Evolutionary conservation across 2,888 invertebrate species (phyloP), one percentile per base, ranked within the genome.

Genomic region (Lampropteryx suffumata): DNA sequence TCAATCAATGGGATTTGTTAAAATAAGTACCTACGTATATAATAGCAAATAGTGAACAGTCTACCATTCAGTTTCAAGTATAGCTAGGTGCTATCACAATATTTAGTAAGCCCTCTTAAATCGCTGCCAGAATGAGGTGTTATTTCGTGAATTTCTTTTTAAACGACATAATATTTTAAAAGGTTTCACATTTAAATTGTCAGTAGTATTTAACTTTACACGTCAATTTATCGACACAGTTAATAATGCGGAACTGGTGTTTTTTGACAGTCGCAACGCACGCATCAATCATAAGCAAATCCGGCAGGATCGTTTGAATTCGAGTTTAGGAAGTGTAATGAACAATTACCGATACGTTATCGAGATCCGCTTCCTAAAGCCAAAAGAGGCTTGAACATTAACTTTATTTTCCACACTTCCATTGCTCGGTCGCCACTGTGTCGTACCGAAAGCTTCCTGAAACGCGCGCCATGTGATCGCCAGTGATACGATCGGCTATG

Each of bases 361-460:
- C 69, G 56, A 79, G 78, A 79, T 82, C 80, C 78, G 83, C 85
- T 86, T 88, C 86, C 87, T 86, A 82, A 78, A 78, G 69, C 69
- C 55, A 59, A 59, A 62, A 56, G 59, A 56, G 57, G 56, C 44
- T 58, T 59, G 55, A 57, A 30, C 57, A 52, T 50, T 62, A 52
- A 57, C 50, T 43, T 27, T 51, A 44, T 29, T 55, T 59, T 50
- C 48, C 46, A 57, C 51, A 52, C 44, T n/a, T 24, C 47, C 55
- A 57, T 55, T 52, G 54, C 59, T 30, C 42, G 61, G 34, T 42
- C 48, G 65, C 46, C 41, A 62, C 59, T 53, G 50, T 40, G 50
- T 55, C 28, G 39, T 44, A 40, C 59, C 56, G 48, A 64, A 61
- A 48, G 49, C 50, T 57, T 59, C 52, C 50, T 53, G 62, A 50